Conservation (phyloP, 2,888 invertebrate genomes). For the Steromphala cineraria region DNA sequence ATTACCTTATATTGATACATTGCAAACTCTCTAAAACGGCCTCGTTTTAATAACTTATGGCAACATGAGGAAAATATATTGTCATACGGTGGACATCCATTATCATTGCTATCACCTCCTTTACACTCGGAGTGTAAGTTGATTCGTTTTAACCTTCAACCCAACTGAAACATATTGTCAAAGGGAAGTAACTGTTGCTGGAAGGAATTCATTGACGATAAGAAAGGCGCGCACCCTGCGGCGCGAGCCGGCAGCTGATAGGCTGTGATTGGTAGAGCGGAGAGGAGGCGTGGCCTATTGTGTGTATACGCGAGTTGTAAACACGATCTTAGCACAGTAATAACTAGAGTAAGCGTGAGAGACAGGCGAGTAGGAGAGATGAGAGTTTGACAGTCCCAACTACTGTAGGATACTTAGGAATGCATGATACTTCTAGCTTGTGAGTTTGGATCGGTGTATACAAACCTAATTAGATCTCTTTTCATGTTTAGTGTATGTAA, state of each 20-base stretch:
- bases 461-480: slow-evolving; percentile 7
- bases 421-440: neutral
- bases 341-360: neutral
- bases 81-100: no score
- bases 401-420: neutral
- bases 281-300: neutral
- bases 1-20: no score
- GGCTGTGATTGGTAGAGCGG: slow-evolving; percentile 3
- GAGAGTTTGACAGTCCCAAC: neutral
- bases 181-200: neutral
- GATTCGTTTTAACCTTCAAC: no score
- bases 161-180: neutral
- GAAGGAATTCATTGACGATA: neutral
- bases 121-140: no score
- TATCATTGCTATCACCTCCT: no score
- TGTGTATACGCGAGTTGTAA: slow-evolving; percentile 2
- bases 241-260: slow-evolving; percentile 3
- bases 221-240: slow-evolving; percentile 10
- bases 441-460: neutral
- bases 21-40: no score
- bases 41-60: no score
- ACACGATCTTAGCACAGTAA: neutral
- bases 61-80: no score
- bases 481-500: neutral
- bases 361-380: neutral